Base-by-base conservation (phyloP, 2,797 vertebrate genomes). In the Lates japonicus region DNA sequence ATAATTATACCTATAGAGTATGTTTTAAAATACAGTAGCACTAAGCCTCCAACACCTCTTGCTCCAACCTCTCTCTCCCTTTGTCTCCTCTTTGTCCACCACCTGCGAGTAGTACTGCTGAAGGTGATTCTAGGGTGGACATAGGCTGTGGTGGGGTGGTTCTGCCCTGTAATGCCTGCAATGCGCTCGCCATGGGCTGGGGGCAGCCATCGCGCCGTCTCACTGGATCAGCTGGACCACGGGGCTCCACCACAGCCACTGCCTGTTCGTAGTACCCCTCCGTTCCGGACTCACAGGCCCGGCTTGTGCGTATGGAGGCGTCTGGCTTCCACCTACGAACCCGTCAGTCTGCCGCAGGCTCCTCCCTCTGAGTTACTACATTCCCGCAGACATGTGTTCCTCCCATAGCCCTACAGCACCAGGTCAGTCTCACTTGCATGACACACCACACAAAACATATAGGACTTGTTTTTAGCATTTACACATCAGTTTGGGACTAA, bases 71-170 rank as follows among this genome's bases (percentile, higher is more conserved):
- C 20, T 57, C 52, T 41, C 39, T 7, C 20, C 33, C 13, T 33
- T 13, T 17, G 0, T 20, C 3, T 60, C 7, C 17, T 37, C 19
- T 13, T 37, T 22, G 6, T 76, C 37, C 37, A 0, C 51, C 55
- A 33, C 55, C 75, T 52, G 20, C 93, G n/a, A 99, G 98, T 99
- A 98, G 94, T 99, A 98, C 88, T 99, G 97, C 96, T 99, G 98
- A 95, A 98, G 96, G 95, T 92, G 96, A 94, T 59, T 95, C 95
- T 0, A 90, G 96, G 87, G 96, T 94, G 87, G 96, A 97, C 81
- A 91, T 95, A 83, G 96, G 94, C 78, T 95, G 86, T 74, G 84
- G 87, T 33, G 48, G 92, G 91, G 67, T n/a, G n/a, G n/a, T n/a
- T n/a, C n/a, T n/a, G n/a, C n/a, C 95, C 79, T 98, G 98, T 93